These are phyloP conservation scores for Mus musculus DNA, from an alignment of 2,113 vertebrate genomes.

Conservation along the genomic window DNA sequence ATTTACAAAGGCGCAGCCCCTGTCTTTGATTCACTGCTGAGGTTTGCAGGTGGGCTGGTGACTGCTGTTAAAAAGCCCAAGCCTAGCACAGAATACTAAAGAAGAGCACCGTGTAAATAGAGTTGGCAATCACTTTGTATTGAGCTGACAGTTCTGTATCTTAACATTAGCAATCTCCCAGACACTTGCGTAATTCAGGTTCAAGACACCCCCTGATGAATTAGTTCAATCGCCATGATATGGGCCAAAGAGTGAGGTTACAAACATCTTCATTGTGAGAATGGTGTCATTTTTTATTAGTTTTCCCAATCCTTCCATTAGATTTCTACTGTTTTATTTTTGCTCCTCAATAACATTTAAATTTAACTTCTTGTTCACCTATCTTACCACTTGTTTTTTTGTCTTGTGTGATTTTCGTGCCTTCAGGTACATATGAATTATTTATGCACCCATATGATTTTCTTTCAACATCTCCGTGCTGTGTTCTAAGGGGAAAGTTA, in stretches of 20 bases:
- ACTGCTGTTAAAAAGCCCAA: background rate
- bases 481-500: slow-evolving; percentile 77
- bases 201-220: slow-evolving; percentile 20
- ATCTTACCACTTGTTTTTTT: slow-evolving; percentile 75
- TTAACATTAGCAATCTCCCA: slow-evolving; percentile 25
- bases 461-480: slow-evolving; percentile 69
- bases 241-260: background rate
- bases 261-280: background rate
- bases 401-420: slow-evolving; percentile 69
- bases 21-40: background rate
- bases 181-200: slow-evolving; percentile 21
- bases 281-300: slow-evolving; percentile 19
- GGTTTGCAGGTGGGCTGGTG: background rate
- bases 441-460: slow-evolving; percentile 73
- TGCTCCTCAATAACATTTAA: slow-evolving; percentile 54
- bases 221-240: slow-evolving; percentile 3
- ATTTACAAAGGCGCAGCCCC: background rate
- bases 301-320: slow-evolving; percentile 51
- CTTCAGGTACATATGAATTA: slow-evolving; percentile 80
- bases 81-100: slow-evolving; percentile 7
- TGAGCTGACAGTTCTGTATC: slow-evolving; percentile 38
- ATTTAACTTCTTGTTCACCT: slow-evolving; percentile 79
- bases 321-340: slow-evolving; percentile 40
- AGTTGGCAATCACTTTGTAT: slow-evolving; percentile 48
- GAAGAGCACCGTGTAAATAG: slow-evolving; percentile 2